A percentile compares a stretch with the other conserved stretches of the same genome.
Conservation (phyloP, 1,140 invertebrate genomes). For the Drosophila bifasciata region DNA sequence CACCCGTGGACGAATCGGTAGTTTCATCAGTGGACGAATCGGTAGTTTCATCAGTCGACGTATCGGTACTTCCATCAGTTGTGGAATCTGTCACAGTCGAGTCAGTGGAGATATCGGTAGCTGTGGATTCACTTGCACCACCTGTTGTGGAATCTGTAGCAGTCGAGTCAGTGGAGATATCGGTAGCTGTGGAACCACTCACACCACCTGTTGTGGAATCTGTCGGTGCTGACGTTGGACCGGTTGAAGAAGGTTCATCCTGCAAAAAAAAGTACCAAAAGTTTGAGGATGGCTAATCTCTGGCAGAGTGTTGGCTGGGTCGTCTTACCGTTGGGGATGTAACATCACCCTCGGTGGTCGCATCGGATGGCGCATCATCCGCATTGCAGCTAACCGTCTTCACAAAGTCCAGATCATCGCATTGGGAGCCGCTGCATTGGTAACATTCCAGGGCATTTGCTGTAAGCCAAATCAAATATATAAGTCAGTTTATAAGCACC, state of each 20-base stretch:
- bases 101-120: too few species aligned
- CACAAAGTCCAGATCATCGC: conserved; percentile 24
- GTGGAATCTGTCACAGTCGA: conserved; percentile 2
- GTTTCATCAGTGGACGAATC: not conserved
- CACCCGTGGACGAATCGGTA: conserved; percentile 3
- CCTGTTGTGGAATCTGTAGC: too few species aligned
- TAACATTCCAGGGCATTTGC: conserved; percentile 60
- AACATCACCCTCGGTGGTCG: not conserved
- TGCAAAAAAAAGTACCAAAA: too few species aligned
- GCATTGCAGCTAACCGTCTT: conserved; percentile 25
- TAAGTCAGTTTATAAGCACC: conserved; percentile 23
- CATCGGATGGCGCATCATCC: not conserved
- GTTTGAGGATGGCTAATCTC: too few species aligned
- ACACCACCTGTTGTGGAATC: not conserved
- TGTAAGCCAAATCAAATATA: conserved; percentile 9
- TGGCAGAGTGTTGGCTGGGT: not conserved
- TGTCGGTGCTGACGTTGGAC: not conserved
- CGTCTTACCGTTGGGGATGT: not conserved
- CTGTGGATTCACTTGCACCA: too few species aligned
- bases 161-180: too few species aligned
- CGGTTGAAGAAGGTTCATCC: not conserved
- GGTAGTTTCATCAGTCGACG: not conserved
- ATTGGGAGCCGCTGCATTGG: conserved; percentile 47
- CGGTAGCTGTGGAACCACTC: not conserved
- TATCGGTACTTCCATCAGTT: not conserved